Base-by-base conservation (phyloP, 1,140 invertebrate genomes). In the Ostrea denselamellosa region DNA sequence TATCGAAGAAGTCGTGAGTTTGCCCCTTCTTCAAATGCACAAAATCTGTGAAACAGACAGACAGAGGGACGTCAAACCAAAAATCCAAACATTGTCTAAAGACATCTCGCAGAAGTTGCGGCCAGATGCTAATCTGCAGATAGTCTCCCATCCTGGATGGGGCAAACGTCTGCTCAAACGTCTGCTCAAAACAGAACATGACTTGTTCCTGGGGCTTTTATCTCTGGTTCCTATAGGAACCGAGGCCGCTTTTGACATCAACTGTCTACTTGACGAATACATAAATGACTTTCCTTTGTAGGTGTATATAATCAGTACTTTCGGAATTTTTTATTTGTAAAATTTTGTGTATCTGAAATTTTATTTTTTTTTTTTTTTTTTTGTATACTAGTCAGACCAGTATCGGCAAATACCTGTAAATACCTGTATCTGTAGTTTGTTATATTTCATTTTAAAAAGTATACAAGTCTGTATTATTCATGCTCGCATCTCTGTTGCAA, bases 21-120 rank as follows among this genome's bases (percentile, higher is more conserved):
- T 89, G 25, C 91, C 91, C 14, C 58, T 92, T 7, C 17, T 88
- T 8, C 89, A 89, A 87, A 87, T 92, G 56, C 92, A 91, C 77
- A 65, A 83, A 8, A 7, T 77, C 2, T 91, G 90, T 65, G 91
- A 92, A 87, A 91, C 84, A 10, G 86, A 90, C 14, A 91, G 90
- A 58, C 92, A 92, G 85, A 77, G 65, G 14, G 84, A 88, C 71
- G 34, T 87, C 54, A 91, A 91, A 88, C 28, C 19, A 22, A 68
- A 83, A 28, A 91, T 92, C 85, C 85, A 77, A 85, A 53, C 25
- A 17, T 58, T 85, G 7, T 53, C 82, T 51, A 84, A 25, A 54
- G 89, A 89, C 4, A 88, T 86, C 81, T 8, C 62, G 22, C 51
- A 81, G 19, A 82, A 86, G 71, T 85, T 92, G 58, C 88, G 86